Conservation (phyloP, 2,888 invertebrate species). For the Drosophila nr. medialis region DNA sequence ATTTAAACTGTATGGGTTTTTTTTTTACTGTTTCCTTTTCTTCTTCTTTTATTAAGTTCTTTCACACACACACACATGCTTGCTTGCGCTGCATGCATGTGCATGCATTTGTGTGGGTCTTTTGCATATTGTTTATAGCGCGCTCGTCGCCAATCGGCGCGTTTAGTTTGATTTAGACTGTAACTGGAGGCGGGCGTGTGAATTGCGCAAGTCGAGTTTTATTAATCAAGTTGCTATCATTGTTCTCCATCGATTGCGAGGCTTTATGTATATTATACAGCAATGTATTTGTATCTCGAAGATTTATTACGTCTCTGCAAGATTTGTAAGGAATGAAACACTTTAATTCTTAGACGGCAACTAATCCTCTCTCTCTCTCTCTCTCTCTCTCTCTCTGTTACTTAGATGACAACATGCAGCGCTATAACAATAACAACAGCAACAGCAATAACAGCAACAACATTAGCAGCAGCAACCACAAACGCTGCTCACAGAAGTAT, state of each 20-base stretch:
- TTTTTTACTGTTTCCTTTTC: constrained; percentile 10
- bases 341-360: neutral
- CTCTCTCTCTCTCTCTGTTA: neutral
- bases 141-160: constrained; percentile 44
- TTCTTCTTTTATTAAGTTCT: neutral
- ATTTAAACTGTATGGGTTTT: constrained; percentile 47
- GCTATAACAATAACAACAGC: constrained; percentile 42
- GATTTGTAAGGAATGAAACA: constrained; percentile 48
- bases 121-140: constrained; percentile 58
- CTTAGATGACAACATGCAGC: constrained; percentile 71
- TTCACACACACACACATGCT: no score
- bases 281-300: constrained; percentile 52
- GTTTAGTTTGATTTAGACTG: constrained; percentile 62
- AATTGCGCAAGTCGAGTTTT: neutral
- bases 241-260: neutral
- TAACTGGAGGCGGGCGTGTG: constrained; percentile 64
- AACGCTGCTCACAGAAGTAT: constrained; percentile 53
- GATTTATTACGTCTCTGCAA: constrained; percentile 42
- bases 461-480: constrained; percentile 9
- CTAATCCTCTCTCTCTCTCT: neutral
- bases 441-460: constrained; percentile 16
- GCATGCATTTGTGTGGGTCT: neutral
- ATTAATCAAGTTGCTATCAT: neutral
- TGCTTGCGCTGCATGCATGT: neutral
- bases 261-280: constrained; percentile 38